Evolutionary conservation across 1,140 invertebrate genomes (phyloP).

Genomic region (Oscheius sp.): DNA sequence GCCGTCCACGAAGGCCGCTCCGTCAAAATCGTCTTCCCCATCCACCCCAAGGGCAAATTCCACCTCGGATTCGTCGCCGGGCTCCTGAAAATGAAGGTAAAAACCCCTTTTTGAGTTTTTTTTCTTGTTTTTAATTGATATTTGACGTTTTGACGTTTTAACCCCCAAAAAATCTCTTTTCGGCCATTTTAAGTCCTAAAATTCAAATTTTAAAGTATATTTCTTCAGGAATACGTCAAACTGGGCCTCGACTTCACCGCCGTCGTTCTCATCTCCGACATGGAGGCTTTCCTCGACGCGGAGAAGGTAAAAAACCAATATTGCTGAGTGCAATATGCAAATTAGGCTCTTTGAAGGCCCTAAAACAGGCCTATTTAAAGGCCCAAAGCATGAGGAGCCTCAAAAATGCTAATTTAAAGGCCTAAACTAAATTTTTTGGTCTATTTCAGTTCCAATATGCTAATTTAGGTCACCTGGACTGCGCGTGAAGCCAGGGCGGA

Average conservation of each 20-base stretch:
- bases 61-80: slow-evolving; percentile 49
- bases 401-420: too few species aligned
- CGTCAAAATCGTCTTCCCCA: slow-evolving; percentile 44
- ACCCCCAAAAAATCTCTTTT: too few species aligned
- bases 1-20: neutral
- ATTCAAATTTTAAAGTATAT: too few species aligned
- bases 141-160: too few species aligned
- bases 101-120: neutral
- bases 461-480: slow-evolving; percentile 80
- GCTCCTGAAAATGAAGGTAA: slow-evolving; percentile 36
- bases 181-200: too few species aligned
- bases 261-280: slow-evolving; percentile 85
- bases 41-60: slow-evolving; percentile 51
- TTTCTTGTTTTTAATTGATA: neutral
- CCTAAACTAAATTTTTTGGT: too few species aligned
- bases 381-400: too few species aligned
- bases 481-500: slow-evolving; percentile 78
- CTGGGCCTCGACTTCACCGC: slow-evolving; percentile 2
- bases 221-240: neutral
- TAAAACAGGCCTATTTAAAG: too few species aligned
- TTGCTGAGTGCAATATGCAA: neutral
- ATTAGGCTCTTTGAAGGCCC: neutral
- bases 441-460: neutral
- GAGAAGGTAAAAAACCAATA: slow-evolving; percentile 79
- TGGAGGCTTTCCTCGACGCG: slow-evolving; percentile 97